These are phyloP conservation scores for Terrapene triunguis DNA, from an alignment of 2,113 vertebrate species.

Conservation along the genomic window DNA sequence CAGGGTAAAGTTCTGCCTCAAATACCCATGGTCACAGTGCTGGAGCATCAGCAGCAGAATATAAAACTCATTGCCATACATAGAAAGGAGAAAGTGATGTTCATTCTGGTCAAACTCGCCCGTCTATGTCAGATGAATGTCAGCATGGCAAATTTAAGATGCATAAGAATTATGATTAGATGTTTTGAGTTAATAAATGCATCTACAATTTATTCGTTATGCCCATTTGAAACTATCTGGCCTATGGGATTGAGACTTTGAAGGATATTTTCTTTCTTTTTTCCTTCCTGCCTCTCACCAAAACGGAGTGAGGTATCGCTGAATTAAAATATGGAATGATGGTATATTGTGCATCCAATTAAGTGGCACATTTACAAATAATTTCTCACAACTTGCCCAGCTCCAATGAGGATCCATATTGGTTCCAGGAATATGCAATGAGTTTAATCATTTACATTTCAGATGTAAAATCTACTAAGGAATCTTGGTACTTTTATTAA, in stretches of 20 bases:
- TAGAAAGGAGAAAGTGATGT: not conserved
- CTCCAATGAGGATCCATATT: constrained; percentile 28
- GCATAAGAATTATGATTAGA: rapidly evolving
- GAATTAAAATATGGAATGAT: constrained; percentile 17
- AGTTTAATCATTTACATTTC: constrained; percentile 16
- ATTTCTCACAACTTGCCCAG: constrained; percentile 36
- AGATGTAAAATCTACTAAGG: constrained; percentile 12
- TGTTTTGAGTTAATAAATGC: not conserved
- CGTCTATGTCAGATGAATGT: not conserved
- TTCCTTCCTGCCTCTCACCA: not conserved
- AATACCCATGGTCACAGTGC: not conserved
- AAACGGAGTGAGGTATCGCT: not conserved
- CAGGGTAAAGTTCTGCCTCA: rapidly evolving
- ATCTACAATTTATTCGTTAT: not conserved
- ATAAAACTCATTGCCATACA: not conserved
- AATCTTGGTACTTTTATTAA: not conserved
- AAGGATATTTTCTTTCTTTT: not conserved
- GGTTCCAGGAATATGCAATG: not conserved
- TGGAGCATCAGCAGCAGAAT: not conserved
- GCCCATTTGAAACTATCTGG: not conserved
- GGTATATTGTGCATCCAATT: constrained; percentile 29
- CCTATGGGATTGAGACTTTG: not conserved
- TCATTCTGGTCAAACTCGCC: not conserved
- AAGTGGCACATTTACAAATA: constrained; percentile 54
- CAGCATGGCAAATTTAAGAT: not conserved